Conservation (phyloP, 2,797 vertebrate species). For the Xerus rutilus region DNA sequence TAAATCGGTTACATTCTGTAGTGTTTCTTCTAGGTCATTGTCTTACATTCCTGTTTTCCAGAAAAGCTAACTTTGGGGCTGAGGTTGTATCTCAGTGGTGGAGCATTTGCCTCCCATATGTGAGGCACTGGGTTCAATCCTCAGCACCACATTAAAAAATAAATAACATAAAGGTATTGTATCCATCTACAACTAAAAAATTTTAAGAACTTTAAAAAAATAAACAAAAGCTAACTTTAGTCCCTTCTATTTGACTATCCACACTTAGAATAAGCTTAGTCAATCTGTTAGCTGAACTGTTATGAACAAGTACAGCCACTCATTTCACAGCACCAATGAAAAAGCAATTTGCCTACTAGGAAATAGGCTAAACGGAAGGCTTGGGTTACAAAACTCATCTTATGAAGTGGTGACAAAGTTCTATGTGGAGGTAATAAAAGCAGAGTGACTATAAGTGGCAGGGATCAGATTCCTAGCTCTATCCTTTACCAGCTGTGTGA, state of each 20-base stretch:
- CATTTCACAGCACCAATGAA: not conserved
- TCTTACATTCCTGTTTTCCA: not conserved
- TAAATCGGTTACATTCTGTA: not conserved
- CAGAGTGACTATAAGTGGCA: not conserved
- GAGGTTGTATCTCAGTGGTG: no score
- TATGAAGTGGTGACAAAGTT: not conserved
- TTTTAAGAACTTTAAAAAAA: no score
- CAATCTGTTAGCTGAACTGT: not conserved
- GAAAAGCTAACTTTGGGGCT: not conserved
- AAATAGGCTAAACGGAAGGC: not conserved
- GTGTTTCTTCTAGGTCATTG: not conserved
- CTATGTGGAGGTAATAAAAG: not conserved
- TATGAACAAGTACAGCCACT: not conserved
- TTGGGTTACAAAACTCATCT: not conserved
- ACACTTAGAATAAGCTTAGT: not conserved
- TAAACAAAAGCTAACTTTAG: not conserved
- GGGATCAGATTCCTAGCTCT: not conserved
- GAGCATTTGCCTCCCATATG: no score
- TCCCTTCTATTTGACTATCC: not conserved
- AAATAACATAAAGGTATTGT: no score
- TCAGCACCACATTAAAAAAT: no score
- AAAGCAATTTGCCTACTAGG: not conserved
- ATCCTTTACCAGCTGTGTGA: not conserved
- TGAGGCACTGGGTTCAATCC: no score
- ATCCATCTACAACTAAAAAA: no score